Conservation (phyloP, 2,113 vertebrate genomes). For the Apaloderma vittatum region DNA sequence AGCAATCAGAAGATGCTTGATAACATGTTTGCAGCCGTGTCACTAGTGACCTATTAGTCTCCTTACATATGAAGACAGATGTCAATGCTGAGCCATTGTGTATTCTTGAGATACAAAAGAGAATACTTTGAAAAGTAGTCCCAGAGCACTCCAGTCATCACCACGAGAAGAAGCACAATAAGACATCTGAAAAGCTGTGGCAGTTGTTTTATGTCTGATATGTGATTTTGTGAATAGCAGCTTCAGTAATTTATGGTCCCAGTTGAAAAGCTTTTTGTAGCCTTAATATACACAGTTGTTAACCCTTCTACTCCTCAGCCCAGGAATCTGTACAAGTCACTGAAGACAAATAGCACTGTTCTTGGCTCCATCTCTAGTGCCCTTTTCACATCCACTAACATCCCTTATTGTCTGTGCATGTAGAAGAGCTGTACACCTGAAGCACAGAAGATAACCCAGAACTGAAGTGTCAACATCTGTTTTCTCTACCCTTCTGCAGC, state of each 20-base stretch:
- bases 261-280: slow-evolving; percentile 61
- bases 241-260: slow-evolving; percentile 64
- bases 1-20: slow-evolving; percentile 5
- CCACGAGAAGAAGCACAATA: slow-evolving; percentile 64
- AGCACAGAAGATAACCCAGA: background rate
- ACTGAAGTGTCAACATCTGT: background rate
- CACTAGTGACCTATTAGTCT: slow-evolving; percentile 40
- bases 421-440: background rate
- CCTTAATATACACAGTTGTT: slow-evolving; percentile 62
- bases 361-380: background rate
- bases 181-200: slow-evolving; percentile 63
- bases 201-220: slow-evolving; percentile 73
- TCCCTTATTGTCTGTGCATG: background rate
- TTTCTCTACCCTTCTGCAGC: background rate
- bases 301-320: slow-evolving; percentile 56
- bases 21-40: background rate
- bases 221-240: slow-evolving; percentile 66
- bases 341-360: background rate
- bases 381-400: background rate
- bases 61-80: slow-evolving; percentile 40
- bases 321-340: background rate
- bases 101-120: slow-evolving; percentile 52
- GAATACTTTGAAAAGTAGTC: slow-evolving; percentile 68
- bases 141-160: slow-evolving; percentile 51
- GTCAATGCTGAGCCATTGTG: slow-evolving; percentile 53